Evolutionary conservation across 92 coral and sea anemone species (phyloP), one percentile per base, ranked within the genome.

Genomic region (Porites lobata): DNA sequence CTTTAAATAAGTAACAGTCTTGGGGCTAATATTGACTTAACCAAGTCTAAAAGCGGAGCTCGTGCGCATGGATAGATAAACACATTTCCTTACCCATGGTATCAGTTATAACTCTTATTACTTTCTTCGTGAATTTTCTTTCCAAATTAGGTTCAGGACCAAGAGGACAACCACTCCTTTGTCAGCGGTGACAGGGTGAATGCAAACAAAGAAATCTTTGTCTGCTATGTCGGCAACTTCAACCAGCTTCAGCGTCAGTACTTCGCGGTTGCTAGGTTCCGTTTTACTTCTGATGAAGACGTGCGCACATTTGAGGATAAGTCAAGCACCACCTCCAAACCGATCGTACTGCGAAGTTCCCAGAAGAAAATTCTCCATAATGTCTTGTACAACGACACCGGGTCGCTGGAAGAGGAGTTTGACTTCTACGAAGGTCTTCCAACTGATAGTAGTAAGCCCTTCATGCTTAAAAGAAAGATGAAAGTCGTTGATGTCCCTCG

Each of bases 401-500:
- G 13, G 24, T 32, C 13, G 32, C 3, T 2, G 72, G 52, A 10
- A 14, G 63, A 19, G 71, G 51, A 58, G 81, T 83, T 83, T 22
- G 71, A 83, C 72, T 62, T 83, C 26, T 83, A 32, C n/a, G 87
- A 57, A 20, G 87, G 81, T 47, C 61, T 83, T 52, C 85, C 85
- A 5, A 21, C 47, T 64, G 61, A 50, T 5, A 51, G 62, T 54
- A 59, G 29, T n/a, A 50, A 1, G 20, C 77, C 91, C 12, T 84
- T 91, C 81, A 87, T 91, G 94, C 69, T 38, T 29, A 29, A 29
- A 12, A 76, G 86, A 66, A 69, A 52, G 53, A 59, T 91, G 77
- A 65, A 26, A 71, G 81, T 88, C 38, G 89, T 87, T 18, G 94
- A 91, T 79, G 91, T 91, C 71, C 68, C 86, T 52, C 86, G 94